Base-by-base conservation (phyloP, 2,888 invertebrate genomes). In the Acleris sparsana region DNA sequence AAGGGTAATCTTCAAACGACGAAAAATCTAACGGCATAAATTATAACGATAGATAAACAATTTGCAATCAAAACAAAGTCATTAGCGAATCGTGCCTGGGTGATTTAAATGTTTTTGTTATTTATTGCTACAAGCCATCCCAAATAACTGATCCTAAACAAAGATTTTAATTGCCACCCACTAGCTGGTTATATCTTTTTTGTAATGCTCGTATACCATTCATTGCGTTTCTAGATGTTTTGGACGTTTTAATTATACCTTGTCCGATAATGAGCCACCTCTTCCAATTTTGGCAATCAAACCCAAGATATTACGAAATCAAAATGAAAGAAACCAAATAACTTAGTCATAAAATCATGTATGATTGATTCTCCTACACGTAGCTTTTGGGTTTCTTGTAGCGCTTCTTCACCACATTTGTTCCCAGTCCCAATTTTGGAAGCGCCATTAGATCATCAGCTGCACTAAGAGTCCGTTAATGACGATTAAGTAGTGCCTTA, bases 41-140 rank as follows among this genome's bases (percentile, higher is more conserved):
- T n/a, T 17, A 53, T 6, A 33, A 39, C 5, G 17, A 16, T 7
- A 53, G 25, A 20, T 48, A 43, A 58, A n/a, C 18, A n/a, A 25
- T 46, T 59, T 5, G 22, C 46, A 53, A 64, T 53, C 53, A 64
- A 53, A 64, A 49, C 63, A 59, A 59, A 59, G 48, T 39, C 39
- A 63, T 53, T 48, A 13, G 17, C 9, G 17, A 16, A 39, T 43
- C 25, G 39, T 46, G 3, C 33, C 33, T 33, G 1, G 46, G 22
- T 58, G 48, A 53, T 39, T 48, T 52, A 59, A 25, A 46, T 22
- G 11, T n/a, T 16, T 53, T 59, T 39, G 25, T 48, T 25, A 59
- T 59, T 64, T 53, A 64, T 58, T 63, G 52, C 63, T 58, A 44
- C 53, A 46, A 46, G 58, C 39, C 39, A 39, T 39, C 39, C 39